Evolutionary conservation across 2,888 invertebrate species (phyloP).

Genomic region (Calliphora vomitoria): DNA sequence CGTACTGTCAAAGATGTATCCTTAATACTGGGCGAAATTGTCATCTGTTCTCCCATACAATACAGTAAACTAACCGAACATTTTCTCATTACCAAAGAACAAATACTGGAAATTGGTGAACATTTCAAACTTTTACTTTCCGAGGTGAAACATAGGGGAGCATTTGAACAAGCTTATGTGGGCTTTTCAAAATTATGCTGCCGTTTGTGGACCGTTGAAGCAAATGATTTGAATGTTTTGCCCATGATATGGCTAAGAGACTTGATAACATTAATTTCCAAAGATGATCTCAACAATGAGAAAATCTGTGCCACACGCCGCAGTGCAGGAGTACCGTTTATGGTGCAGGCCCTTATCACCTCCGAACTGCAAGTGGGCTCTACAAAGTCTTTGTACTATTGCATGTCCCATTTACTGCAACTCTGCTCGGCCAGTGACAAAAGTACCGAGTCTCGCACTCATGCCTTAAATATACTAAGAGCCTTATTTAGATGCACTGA

Average conservation of each 20-base stretch:
- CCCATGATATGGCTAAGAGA: slow-evolving; percentile 89
- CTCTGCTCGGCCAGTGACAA: slow-evolving; percentile 76
- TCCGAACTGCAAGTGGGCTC: slow-evolving; percentile 89
- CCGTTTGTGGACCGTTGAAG: slow-evolving; percentile 86
- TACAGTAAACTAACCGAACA: slow-evolving; percentile 75
- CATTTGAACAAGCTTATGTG: slow-evolving; percentile 97
- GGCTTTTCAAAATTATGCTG: slow-evolving; percentile 92
- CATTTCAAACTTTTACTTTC: slow-evolving; percentile 89
- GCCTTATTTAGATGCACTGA: slow-evolving; percentile 91
- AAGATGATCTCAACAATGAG: slow-evolving; percentile 81
- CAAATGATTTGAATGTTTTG: slow-evolving; percentile 85
- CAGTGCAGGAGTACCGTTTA: slow-evolving; percentile 97
- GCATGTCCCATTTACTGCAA: slow-evolving; percentile 86
- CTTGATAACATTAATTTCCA: slow-evolving; percentile 86
- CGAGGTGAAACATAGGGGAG: slow-evolving; percentile 96
- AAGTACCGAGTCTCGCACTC: slow-evolving; percentile 87
- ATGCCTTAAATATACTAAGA: slow-evolving; percentile 94
- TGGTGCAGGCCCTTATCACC: slow-evolving; percentile 91
- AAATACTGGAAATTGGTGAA: slow-evolving; percentile 87
- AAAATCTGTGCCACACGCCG: slow-evolving; percentile 93
- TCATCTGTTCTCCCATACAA: slow-evolving; percentile 85
- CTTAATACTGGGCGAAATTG: slow-evolving; percentile 88
- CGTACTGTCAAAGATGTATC: slow-evolving; percentile 95
- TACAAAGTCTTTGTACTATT: slow-evolving; percentile 86
- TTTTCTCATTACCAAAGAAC: slow-evolving; percentile 80